Evolutionary conservation across 1,140 invertebrate genomes (phyloP), one percentile per base, ranked within the genome.

Genomic region (Latrodectus geometricus): DNA sequence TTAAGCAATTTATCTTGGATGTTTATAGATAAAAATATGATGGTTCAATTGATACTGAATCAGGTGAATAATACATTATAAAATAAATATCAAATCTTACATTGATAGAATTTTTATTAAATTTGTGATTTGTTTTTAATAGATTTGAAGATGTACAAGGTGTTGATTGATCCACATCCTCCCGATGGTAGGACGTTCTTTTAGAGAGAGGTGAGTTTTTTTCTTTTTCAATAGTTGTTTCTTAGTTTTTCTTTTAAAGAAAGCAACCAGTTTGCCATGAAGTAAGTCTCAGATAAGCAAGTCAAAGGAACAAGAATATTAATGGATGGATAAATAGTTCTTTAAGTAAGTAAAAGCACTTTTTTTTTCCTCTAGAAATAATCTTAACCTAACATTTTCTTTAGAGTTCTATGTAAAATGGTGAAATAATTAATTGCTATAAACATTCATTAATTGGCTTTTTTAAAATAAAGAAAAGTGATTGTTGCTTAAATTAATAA

Each of bases 181-280:
- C 83, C 83, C 9, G 83, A 86, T 78, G 83, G 70, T 61, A 70
- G 65, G 75, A 78, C n/a, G 8, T 9, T 50, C 61, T 56, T 52
- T 48, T 86, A 86, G 75, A 70, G 50, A 86, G 50, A 86, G 83
- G 83, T 86, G 83, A 86, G 83, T 74, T 20, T 72, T 48, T 76
- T 56, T 20, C 21, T 76, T 48, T 52, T 76, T 35, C 4, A 50
- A 12, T 76, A 0, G 8, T 23, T 61, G 11, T 61, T 61, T 17
- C 17, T 61, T 61, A 61, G 17, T 17, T 61, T 61, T 61, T 61
- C 17, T 61, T 17, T 17, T 17, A 14, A 61, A 61, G 54, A 61
- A 61, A 61, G 54, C 2, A 61, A 61, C 17, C 11, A 61, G 17
- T 61, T 11, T 61, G 3, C 11, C 54, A 61, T 61, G 54, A 61